Base-by-base conservation (phyloP, 2,113 vertebrate genomes). In the Eulacestoma nigropectus region DNA sequence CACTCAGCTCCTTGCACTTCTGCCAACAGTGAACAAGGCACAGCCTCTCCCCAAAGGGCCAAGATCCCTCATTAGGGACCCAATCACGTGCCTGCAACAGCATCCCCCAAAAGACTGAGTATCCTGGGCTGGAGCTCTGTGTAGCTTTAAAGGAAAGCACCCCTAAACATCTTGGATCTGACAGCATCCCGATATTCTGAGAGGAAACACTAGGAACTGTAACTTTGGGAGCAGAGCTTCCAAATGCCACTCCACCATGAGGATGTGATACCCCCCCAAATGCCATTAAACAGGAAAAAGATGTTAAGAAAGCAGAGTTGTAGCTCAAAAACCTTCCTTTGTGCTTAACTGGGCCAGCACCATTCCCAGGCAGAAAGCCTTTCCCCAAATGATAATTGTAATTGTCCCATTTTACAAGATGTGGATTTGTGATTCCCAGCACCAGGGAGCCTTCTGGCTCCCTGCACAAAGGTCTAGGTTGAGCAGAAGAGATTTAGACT, bases 181-280 rank as follows among this genome's bases (percentile, higher is more conserved):
- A 17, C 22, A 94, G 9, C 16, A 85, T 7, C 11, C 4, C 3
- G 9, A 16, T 35, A 20, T 21, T 42, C n/a, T 52, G 10, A 47
- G 13, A 15, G 1, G 4, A 33, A 62, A 19, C 23, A 53, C 14
- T 19, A 27, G 11, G 29, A 56, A 21, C 20, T 53, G 16, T 7
- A 15, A 42, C 15, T 82, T 5, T 17, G 23, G 16, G 25, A 85
- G 8, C 11, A 20, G 62, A 35, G 6, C 25, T 79, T 49, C 33
- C 14, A 47, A 79, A n/a, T 25, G 23, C 23, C 25, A 26, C 22
- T 27, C 9, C 22, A 64, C 23, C 35, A 23, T 1, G 9, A 90
- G 35, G 11, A 35, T 37, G 16, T n/a, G 6, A 37, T 27, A 53
- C 5, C 16, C 18, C 18, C 8, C 13, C 29, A 49, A 2, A 0